These are phyloP conservation scores for Polietes domitor DNA, from an alignment of 2,888 invertebrate species.

Conservation along the genomic window DNA sequence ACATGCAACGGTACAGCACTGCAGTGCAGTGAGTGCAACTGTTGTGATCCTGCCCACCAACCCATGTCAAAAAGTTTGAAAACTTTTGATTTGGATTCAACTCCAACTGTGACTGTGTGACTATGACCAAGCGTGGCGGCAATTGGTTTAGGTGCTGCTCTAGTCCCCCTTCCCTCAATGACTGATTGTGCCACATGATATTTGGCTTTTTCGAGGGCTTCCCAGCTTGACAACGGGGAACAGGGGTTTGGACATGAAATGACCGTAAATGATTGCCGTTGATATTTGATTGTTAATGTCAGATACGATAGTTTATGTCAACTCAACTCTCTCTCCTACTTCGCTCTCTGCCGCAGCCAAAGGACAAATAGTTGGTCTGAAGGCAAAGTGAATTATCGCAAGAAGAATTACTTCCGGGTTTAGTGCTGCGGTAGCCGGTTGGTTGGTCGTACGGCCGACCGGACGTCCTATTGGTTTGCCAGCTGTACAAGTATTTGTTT, in stretches of 20 bases:
- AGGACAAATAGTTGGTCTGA: not conserved
- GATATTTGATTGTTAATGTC: not conserved
- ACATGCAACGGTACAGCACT: not conserved
- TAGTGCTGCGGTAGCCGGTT: no score
- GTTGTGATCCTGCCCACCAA: not conserved
- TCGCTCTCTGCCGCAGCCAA: not conserved
- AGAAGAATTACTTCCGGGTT: constrained; percentile 52
- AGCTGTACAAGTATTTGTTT: no score
- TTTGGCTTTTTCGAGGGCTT: not conserved
- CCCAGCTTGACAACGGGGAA: not conserved
- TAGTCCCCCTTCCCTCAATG: no score
- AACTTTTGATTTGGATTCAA: no score
- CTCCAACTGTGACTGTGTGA: not conserved
- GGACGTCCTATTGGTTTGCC: no score
- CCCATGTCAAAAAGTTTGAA: not conserved
- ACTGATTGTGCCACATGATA: constrained; percentile 5
- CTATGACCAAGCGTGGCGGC: not conserved
- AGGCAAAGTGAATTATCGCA: constrained; percentile 48
- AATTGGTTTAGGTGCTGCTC: no score
- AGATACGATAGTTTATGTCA: constrained; percentile 10
- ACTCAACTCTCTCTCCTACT: no score
- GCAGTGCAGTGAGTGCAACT: not conserved
- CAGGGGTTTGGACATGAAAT: not conserved
- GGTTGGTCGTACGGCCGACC: no score
- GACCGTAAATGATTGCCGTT: not conserved